Percentiles rank a stretch among this genome's conserved stretches.
Evolutionary conservation across 35 echinoderm and acorn worm genomes (phyloP).

Genomic region (Apostichopus californicus): DNA sequence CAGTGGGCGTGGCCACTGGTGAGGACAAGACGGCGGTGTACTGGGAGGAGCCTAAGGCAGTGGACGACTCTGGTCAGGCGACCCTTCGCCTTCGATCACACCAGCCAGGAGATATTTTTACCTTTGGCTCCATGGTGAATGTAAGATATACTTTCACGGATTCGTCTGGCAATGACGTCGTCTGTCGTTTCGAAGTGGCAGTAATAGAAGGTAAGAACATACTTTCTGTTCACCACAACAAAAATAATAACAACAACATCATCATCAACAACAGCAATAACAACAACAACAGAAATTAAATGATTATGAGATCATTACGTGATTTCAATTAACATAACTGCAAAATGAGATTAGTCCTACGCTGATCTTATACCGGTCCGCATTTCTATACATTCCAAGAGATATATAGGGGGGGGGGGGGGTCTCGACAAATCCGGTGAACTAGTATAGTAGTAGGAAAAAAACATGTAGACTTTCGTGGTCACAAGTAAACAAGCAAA

Average conservation of each 20-base stretch:
- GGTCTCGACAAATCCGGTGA: not conserved
- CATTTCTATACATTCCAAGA: too few species aligned
- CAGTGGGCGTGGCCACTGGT: not conserved
- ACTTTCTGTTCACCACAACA: not conserved
- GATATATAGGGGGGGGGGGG: not conserved
- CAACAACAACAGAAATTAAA: too few species aligned
- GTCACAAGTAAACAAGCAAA: too few species aligned
- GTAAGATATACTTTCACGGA: slow-evolving; percentile 11
- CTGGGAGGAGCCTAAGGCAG: slow-evolving; percentile 9
- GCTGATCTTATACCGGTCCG: too few species aligned
- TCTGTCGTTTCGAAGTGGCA: not conserved
- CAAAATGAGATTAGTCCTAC: not conserved
- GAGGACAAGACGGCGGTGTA: not conserved
- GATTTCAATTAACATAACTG: too few species aligned
- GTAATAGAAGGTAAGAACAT: slow-evolving; percentile 13
- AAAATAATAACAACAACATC: not conserved
- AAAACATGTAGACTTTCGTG: too few species aligned
- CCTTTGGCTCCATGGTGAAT: not conserved
- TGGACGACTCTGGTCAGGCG: slow-evolving; percentile 21
- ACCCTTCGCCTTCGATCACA: not conserved
- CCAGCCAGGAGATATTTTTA: not conserved
- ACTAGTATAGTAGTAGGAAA: too few species aligned
- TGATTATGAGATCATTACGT: too few species aligned
- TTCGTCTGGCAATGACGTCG: not conserved
- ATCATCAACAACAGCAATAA: too few species aligned